Evolutionary conservation across 2,113 vertebrate species (phyloP).

Genomic region (Prunella fulvescens): DNA sequence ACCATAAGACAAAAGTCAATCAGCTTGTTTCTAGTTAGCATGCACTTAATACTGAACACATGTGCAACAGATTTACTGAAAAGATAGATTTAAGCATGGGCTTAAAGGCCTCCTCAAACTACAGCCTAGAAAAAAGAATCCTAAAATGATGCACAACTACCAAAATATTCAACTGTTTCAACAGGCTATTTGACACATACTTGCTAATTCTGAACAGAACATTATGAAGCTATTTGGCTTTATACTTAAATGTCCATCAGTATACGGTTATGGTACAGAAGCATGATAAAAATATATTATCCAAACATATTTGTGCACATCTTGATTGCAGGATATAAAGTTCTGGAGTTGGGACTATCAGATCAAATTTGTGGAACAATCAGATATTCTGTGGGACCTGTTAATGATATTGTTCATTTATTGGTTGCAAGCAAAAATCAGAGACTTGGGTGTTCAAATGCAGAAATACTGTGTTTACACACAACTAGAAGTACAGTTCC

Average conservation of each 20-base stretch:
- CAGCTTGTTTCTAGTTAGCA: slow-evolving; percentile 35
- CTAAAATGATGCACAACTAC: not conserved
- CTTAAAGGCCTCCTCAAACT: not conserved
- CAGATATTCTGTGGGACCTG: not conserved
- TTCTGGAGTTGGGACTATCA: not conserved
- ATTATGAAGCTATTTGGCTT: not conserved
- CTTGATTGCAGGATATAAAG: not conserved
- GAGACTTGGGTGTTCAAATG: not conserved
- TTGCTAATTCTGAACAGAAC: not conserved
- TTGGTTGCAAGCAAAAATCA: not conserved
- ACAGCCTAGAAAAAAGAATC: not conserved
- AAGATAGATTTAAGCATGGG: not conserved
- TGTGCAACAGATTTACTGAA: not conserved
- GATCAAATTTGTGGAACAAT: not conserved
- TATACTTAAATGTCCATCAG: not conserved
- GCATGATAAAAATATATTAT: not conserved
- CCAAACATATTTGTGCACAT: not conserved
- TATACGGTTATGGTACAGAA: not conserved
- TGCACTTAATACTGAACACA: slow-evolving; percentile 27
- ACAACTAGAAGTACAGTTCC: not conserved
- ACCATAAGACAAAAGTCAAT: not conserved
- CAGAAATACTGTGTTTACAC: not conserved
- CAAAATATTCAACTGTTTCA: not conserved
- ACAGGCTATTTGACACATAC: not conserved
- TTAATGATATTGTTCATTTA: not conserved